Conservation (phyloP, 2,888 invertebrate species). For the Ernsta delagoae region DNA sequence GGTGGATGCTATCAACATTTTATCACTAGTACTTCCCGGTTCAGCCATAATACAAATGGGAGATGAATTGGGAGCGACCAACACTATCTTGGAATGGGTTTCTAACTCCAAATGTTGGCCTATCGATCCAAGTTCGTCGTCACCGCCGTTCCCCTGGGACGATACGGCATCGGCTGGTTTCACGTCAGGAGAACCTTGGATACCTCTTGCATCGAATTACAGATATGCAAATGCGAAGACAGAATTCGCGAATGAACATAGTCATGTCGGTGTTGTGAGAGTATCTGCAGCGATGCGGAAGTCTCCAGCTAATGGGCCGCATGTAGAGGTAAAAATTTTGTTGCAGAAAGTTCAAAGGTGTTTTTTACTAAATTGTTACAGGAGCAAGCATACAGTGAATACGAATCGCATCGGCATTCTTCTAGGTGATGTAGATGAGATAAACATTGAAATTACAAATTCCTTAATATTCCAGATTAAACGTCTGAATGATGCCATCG, state of each 20-base stretch:
- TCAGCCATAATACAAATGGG: conserved; percentile 92
- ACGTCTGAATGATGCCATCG: conserved; percentile 78
- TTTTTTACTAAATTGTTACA: no score
- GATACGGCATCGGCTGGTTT: conserved; percentile 74
- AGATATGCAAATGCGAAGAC: conserved; percentile 85
- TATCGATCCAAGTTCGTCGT: conserved; percentile 55
- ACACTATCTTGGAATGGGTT: conserved; percentile 82
- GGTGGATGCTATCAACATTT: conserved; percentile 88
- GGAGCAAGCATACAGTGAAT: no score
- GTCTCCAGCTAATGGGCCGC: conserved; percentile 73
- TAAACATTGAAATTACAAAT: neutral
- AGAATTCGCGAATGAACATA: conserved; percentile 78
- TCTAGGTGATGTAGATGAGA: no score
- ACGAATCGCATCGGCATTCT: no score
- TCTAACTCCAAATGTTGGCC: conserved; percentile 78
- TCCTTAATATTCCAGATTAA: conserved; percentile 70
- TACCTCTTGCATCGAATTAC: conserved; percentile 87
- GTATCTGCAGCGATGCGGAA: conserved; percentile 71
- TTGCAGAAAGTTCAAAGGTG: neutral
- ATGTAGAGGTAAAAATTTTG: conserved; percentile 62
- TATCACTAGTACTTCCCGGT: conserved; percentile 90
- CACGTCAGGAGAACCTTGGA: conserved; percentile 87
- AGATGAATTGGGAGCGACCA: conserved; percentile 88
- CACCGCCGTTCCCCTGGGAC: conserved; percentile 76
- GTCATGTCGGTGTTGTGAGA: conserved; percentile 74